Conservation (phyloP, 2,113 vertebrate species). For the Protomyctophum bolini region DNA sequence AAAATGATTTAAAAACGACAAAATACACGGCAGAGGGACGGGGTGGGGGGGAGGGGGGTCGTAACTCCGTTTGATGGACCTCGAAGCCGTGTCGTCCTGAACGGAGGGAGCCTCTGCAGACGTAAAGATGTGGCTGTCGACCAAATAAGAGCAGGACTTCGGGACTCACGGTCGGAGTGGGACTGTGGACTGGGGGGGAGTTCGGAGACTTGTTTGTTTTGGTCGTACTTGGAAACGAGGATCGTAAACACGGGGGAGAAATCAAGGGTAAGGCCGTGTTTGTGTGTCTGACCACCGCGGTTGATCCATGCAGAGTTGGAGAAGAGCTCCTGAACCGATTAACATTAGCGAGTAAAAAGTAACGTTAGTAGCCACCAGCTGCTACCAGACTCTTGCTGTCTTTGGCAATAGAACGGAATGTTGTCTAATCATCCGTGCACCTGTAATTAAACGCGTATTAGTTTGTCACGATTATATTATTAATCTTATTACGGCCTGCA, state of each 20-base stretch:
- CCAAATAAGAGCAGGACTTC: constrained; percentile 63
- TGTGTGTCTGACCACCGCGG: no score
- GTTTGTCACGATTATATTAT: no score
- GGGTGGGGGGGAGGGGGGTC: constrained; percentile 14
- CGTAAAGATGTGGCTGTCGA: constrained; percentile 68
- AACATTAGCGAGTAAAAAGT: constrained; percentile 41
- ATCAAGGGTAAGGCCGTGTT: constrained; percentile 62
- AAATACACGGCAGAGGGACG: constrained; percentile 23
- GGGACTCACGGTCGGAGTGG: constrained; percentile 24
- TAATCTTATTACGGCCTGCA: no score
- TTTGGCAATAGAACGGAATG: constrained; percentile 25
- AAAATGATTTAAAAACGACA: constrained; percentile 66
- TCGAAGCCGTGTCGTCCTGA: constrained; percentile 42
- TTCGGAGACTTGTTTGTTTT: constrained; percentile 52
- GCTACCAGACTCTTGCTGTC: constrained; percentile 20
- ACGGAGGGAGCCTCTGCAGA: constrained; percentile 49
- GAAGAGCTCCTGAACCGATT: constrained; percentile 33
- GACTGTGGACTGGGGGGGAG: constrained; percentile 61
- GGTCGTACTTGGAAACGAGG: constrained; percentile 52
- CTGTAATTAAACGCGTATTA: no score
- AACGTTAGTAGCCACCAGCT: constrained; percentile 49
- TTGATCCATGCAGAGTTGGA: neutral
- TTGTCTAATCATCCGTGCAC: neutral
- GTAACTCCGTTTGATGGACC: constrained; percentile 52
- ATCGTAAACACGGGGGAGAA: constrained; percentile 64